These are phyloP conservation scores for Choreutis nemorana DNA, from an alignment of 2,888 invertebrate genomes.

Conservation along the genomic window DNA sequence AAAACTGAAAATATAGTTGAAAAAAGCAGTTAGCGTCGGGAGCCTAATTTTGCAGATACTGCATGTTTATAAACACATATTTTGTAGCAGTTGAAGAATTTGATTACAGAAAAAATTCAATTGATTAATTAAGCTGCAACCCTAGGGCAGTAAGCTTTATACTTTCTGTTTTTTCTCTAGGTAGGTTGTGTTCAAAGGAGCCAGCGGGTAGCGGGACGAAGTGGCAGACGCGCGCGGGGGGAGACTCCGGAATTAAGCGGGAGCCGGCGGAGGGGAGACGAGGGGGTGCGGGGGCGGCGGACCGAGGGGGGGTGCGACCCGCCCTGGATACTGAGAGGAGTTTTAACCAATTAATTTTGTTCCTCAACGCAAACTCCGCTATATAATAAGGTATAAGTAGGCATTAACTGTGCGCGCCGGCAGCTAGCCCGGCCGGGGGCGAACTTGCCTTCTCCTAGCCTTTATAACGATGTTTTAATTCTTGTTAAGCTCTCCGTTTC, in stretches of 20 bases:
- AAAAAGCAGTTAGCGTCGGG: too few species aligned
- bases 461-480: slow-evolving; percentile 65
- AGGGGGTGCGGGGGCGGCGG: slow-evolving; percentile 41
- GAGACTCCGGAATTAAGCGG: slow-evolving; percentile 43
- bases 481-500: slow-evolving; percentile 67
- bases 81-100: too few species aligned
- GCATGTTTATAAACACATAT: too few species aligned
- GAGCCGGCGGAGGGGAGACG: slow-evolving; percentile 55
- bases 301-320: slow-evolving; percentile 49
- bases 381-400: slow-evolving; percentile 68
- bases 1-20: too few species aligned
- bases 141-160: slow-evolving; percentile 48
- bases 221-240: slow-evolving; percentile 29
- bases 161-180: slow-evolving; percentile 68
- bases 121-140: slow-evolving; percentile 58
- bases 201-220: slow-evolving; percentile 40
- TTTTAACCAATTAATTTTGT: slow-evolving; percentile 70
- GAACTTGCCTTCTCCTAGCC: slow-evolving; percentile 46
- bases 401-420: slow-evolving; percentile 65
- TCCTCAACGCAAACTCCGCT: slow-evolving; percentile 68
- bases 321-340: slow-evolving; percentile 68
- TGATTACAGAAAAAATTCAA: slow-evolving; percentile 5
- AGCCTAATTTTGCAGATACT: too few species aligned
- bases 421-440: slow-evolving; percentile 57
- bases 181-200: slow-evolving; percentile 67